Percentiles rank a stretch among this genome's conserved stretches.
phyloP scores from a whole-genome alignment of 2,113 vertebrate species.

The Lucifuga dentata region DNA sequence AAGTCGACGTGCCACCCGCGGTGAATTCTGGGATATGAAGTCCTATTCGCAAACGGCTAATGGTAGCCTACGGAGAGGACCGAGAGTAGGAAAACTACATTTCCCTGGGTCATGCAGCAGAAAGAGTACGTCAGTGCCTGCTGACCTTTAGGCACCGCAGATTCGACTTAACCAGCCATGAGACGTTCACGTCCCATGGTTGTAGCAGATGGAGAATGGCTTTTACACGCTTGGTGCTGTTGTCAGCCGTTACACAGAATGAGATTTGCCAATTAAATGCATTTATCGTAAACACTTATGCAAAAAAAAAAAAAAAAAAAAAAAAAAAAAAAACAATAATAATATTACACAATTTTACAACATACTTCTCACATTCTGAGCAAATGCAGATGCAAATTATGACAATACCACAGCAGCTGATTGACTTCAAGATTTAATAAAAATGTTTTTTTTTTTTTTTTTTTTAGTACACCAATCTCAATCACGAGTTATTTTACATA shows the following conservation, averaged over 20 bases:
- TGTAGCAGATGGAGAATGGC: background rate
- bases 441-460: constrained; percentile 16
- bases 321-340: too few relatives aligned
- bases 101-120: background rate
- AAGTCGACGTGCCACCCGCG: constrained; percentile 30
- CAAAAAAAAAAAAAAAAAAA: too few relatives aligned
- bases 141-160: constrained; percentile 40
- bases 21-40: constrained; percentile 75
- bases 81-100: constrained; percentile 54
- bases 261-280: too few relatives aligned
- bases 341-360: too few relatives aligned
- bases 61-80: accelerated
- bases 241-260: too few relatives aligned
- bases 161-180: constrained; percentile 20
- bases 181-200: background rate
- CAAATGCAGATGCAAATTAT: too few relatives aligned
- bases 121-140: background rate
- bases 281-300: too few relatives aligned
- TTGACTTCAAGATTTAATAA: constrained; percentile 20
- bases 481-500: background rate
- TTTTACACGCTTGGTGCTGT: background rate
- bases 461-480: constrained; percentile 9
- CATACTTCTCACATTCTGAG: too few relatives aligned
- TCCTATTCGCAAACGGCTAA: background rate
- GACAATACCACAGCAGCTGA: background rate